Conservation (phyloP, 2,113 vertebrate genomes). For the Pterocles burchelli region DNA sequence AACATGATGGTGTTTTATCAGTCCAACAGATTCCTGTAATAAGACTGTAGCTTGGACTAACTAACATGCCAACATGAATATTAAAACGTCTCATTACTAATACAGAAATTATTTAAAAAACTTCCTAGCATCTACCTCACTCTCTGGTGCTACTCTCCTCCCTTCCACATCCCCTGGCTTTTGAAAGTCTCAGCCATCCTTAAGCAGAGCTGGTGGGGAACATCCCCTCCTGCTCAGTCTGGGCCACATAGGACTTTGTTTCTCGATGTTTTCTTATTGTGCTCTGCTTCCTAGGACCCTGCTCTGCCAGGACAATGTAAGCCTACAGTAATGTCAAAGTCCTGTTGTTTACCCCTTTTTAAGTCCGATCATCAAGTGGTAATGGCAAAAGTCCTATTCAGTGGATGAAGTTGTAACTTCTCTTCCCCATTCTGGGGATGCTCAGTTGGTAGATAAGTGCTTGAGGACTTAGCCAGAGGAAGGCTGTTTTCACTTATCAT, state of each 20-base stretch:
- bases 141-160: not conserved
- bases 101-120: not conserved
- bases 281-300: not conserved
- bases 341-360: not conserved
- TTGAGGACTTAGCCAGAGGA: not conserved
- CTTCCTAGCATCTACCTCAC: not conserved
- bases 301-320: not conserved
- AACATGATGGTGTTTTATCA: not conserved
- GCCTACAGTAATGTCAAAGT: not conserved
- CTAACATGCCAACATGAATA: not conserved
- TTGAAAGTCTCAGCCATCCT: not conserved
- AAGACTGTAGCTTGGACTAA: not conserved
- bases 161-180: not conserved
- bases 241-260: not conserved
- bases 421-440: accelerated
- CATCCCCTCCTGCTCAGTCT: not conserved
- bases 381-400: not conserved
- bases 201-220: not conserved
- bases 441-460: not conserved
- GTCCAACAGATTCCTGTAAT: not conserved
- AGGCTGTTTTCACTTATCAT: not conserved
- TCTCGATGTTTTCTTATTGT: not conserved
- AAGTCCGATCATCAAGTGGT: not conserved
- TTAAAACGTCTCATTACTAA: not conserved
- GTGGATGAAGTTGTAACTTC: not conserved